These are phyloP conservation scores for Aethes cnicana DNA, from an alignment of 2,888 invertebrate species.

Conservation along the genomic window DNA sequence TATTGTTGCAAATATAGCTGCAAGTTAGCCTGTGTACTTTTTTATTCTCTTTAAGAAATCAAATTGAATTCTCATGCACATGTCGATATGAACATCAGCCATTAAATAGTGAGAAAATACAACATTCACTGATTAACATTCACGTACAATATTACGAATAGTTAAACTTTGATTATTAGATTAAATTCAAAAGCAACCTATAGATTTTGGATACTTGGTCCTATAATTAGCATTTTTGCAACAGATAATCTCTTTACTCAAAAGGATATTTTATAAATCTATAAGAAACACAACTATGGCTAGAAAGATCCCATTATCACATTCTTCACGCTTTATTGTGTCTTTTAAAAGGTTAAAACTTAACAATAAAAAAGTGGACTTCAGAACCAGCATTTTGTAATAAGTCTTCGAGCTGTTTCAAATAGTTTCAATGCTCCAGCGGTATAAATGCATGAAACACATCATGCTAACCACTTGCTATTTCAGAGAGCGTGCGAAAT, in stretches of 20 bases:
- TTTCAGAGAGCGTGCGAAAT: neutral
- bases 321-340: conserved; percentile 51
- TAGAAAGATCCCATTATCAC: conserved; percentile 55
- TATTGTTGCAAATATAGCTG: no score
- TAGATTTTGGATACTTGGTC: conserved; percentile 29
- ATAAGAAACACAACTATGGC: conserved; percentile 40
- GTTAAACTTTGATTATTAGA: conserved; percentile 47
- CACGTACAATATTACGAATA: conserved; percentile 61
- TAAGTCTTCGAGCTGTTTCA: neutral
- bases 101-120: conserved; percentile 48
- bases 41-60: neutral
- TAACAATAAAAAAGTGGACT: conserved; percentile 35
- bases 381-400: conserved; percentile 19
- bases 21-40: no score
- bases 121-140: conserved; percentile 49
- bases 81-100: conserved; percentile 41
- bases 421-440: neutral
- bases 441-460: neutral
- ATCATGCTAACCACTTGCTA: conserved; percentile 5
- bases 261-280: conserved; percentile 32
- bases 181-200: conserved; percentile 24
- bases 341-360: conserved; percentile 34
- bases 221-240: conserved; percentile 22
- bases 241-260: conserved; percentile 33
- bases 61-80: conserved; percentile 38